Evolutionary conservation across 2,888 invertebrate species (phyloP).

Genomic region (Fragum fragum): DNA sequence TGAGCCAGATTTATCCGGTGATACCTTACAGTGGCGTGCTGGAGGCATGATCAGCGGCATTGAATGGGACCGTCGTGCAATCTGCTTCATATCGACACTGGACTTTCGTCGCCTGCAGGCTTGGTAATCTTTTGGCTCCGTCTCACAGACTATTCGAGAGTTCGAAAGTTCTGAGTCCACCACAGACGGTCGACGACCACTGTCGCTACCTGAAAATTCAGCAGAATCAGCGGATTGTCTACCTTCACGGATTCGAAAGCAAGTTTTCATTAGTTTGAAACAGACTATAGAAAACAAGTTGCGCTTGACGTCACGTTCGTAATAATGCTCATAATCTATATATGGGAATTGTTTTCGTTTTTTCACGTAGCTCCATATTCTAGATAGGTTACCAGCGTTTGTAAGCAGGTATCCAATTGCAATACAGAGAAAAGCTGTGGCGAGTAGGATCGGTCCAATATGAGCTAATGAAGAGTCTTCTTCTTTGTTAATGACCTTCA

Average conservation of each 20-base stretch:
- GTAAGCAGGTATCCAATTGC: conserved; percentile 34
- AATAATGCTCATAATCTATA: conserved; percentile 28
- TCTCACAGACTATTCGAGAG: conserved; percentile 17
- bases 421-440: conserved; percentile 36
- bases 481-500: neutral
- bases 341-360: conserved; percentile 32
- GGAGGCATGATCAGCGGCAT: neutral
- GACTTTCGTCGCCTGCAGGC: conserved; percentile 8
- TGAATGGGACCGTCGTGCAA: conserved; percentile 15
- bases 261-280: conserved; percentile 9
- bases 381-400: conserved; percentile 28
- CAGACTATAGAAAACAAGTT: conserved; percentile 17
- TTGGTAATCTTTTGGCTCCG: neutral
- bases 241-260: conserved; percentile 9
- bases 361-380: conserved; percentile 37
- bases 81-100: neutral
- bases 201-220: conserved; percentile 11
- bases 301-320: conserved; percentile 25
- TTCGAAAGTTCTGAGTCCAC: neutral
- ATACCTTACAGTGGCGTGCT: conserved; percentile 9
- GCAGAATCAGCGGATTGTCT: conserved; percentile 10
- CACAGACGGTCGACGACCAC: neutral
- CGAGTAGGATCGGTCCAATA: conserved; percentile 43
- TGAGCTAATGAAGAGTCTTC: conserved; percentile 22
- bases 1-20: conserved; percentile 7